phyloP scores from a whole-genome alignment of 2,888 invertebrate species.

The Mythimna vitellina region DNA sequence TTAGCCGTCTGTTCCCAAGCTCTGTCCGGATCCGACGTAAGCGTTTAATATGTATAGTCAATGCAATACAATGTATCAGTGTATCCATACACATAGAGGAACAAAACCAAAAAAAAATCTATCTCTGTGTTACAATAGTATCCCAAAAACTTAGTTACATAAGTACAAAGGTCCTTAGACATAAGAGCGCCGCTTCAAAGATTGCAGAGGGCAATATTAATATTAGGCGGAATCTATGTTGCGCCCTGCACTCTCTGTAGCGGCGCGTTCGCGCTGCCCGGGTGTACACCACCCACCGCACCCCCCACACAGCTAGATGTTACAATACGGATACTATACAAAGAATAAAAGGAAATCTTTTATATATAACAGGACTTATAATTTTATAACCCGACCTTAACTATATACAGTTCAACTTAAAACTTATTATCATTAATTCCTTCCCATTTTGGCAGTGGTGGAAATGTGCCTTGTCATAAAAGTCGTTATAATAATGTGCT shows the following conservation, averaged over 20 bases:
- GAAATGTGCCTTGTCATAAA: slow-evolving; percentile 91
- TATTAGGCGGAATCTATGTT: slow-evolving; percentile 90
- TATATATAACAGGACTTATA: slow-evolving; percentile 89
- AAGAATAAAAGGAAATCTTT: slow-evolving; percentile 87
- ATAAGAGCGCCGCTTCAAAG: slow-evolving; percentile 84
- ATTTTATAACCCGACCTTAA: slow-evolving; percentile 83
- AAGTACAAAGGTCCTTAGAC: slow-evolving; percentile 85
- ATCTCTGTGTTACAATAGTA: slow-evolving; percentile 84
- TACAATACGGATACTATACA: slow-evolving; percentile 87
- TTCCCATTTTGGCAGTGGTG: slow-evolving; percentile 89
- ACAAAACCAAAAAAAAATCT: slow-evolving; percentile 89
- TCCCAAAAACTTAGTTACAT: slow-evolving; percentile 84
- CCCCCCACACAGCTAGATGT: slow-evolving; percentile 79
- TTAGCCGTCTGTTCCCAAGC: slow-evolving; percentile 81
- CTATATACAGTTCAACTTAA: slow-evolving; percentile 83
- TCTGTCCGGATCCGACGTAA: slow-evolving; percentile 78
- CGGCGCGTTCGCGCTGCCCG: slow-evolving; percentile 73
- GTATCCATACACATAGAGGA: slow-evolving; percentile 90
- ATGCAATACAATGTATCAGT: slow-evolving; percentile 78
- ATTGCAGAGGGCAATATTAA: slow-evolving; percentile 87
- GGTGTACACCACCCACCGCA: slow-evolving; percentile 62
- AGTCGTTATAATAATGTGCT: slow-evolving; percentile 73
- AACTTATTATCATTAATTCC: slow-evolving; percentile 75
- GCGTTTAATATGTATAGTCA: slow-evolving; percentile 80
- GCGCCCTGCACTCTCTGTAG: slow-evolving; percentile 87